phyloP scores from a whole-genome alignment of 2,113 vertebrate species.

The Microtus richardsoni region DNA sequence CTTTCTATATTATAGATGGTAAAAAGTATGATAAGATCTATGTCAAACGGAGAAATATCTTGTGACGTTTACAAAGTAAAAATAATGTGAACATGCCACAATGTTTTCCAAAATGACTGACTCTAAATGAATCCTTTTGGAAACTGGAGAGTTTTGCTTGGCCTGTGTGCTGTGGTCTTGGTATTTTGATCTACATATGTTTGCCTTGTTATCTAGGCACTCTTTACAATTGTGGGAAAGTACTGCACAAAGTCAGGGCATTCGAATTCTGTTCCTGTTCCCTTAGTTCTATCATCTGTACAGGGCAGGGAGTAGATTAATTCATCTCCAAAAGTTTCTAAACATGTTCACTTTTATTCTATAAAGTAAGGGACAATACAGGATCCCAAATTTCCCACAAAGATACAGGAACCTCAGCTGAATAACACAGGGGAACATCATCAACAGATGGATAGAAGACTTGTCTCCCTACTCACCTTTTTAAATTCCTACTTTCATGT shows the following conservation, averaged over 20 bases:
- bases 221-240: neutral
- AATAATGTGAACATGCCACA: neutral
- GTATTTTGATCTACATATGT: slow-evolving; percentile 68
- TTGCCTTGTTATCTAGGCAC: neutral
- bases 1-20: neutral
- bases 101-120: neutral
- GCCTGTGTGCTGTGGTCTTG: slow-evolving; percentile 30
- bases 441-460: neutral
- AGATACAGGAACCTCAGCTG: neutral
- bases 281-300: neutral
- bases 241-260: neutral
- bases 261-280: neutral
- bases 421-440: neutral
- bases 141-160: slow-evolving; percentile 57
- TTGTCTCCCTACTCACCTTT: neutral
- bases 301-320: neutral
- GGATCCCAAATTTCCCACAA: neutral
- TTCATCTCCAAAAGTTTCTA: neutral
- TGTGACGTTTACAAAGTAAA: neutral
- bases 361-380: neutral
- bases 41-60: neutral
- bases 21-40: neutral
- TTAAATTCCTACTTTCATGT: slow-evolving; percentile 29
- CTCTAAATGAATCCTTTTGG: neutral
- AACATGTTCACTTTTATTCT: neutral